Evolutionary conservation across 2,888 invertebrate genomes (phyloP).

Genomic region (Lumbricus terrestris): DNA sequence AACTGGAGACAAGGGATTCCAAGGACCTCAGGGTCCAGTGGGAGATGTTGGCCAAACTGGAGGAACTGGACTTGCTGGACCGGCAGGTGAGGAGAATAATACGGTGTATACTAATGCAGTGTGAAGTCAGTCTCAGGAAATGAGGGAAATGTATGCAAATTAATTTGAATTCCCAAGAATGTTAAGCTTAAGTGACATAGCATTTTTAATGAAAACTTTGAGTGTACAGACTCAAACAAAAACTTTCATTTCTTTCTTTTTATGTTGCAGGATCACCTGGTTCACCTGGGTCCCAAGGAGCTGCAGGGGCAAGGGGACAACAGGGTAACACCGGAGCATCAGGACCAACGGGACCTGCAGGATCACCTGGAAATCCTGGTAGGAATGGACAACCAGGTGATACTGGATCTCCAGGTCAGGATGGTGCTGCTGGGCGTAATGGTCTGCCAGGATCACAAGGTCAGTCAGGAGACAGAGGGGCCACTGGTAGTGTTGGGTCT

Average conservation of each 20-base stretch:
- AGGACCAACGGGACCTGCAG: conserved; percentile 17
- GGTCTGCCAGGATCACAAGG: conserved; percentile 24
- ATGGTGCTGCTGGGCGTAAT: conserved; percentile 57
- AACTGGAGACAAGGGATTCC: conserved; percentile 24
- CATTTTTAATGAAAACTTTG: not conserved
- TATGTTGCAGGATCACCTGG: conserved; percentile 14
- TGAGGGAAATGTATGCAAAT: not conserved
- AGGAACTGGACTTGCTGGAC: conserved; percentile 19
- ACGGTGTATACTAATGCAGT: not conserved
- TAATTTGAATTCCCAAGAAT: not conserved
- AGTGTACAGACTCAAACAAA: not conserved
- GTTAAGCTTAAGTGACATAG: not conserved
- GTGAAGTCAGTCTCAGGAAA: not conserved
- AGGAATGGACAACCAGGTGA: conserved; percentile 33
- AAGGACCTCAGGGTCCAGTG: conserved; percentile 26
- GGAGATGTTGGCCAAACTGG: conserved; percentile 23
- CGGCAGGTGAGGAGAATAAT: conserved; percentile 10
- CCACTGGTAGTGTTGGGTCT: conserved; percentile 28
- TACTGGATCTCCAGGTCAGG: conserved; percentile 22
- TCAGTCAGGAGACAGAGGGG: conserved; percentile 31
- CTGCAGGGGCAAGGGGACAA: conserved; percentile 23
- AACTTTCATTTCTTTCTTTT: not conserved
- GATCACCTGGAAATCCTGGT: conserved; percentile 21
- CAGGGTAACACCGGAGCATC: conserved; percentile 26
- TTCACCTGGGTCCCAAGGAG: conserved; percentile 21